These are phyloP conservation scores for Gymnocheta viridis DNA, from an alignment of 2,888 invertebrate genomes.

Conservation along the genomic window DNA sequence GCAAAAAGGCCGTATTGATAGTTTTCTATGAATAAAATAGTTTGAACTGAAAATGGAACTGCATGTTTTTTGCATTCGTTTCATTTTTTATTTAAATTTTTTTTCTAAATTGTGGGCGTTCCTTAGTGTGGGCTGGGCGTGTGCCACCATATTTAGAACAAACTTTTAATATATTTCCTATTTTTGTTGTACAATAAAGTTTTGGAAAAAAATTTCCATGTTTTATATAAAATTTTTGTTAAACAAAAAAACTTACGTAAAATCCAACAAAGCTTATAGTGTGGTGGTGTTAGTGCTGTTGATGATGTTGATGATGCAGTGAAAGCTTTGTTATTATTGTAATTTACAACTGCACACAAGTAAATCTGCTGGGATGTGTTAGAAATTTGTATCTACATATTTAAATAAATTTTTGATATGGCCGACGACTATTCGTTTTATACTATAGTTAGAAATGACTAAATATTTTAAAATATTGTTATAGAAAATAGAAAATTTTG, in stretches of 20 bases:
- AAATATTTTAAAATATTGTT: slow-evolving; percentile 18
- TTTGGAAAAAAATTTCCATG: slow-evolving; percentile 1
- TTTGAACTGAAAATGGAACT: slow-evolving; percentile 30
- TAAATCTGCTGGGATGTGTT: background rate
- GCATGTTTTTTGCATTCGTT: background rate
- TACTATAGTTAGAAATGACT: slow-evolving; percentile 36
- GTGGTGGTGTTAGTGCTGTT: background rate
- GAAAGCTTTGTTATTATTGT: slow-evolving; percentile 28
- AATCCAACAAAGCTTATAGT: background rate
- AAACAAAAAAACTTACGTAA: slow-evolving; percentile 41
- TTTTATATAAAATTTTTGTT: background rate
- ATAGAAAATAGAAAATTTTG: slow-evolving; percentile 2
- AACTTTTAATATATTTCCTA: slow-evolving; percentile 37
- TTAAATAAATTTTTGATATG: slow-evolving; percentile 54
- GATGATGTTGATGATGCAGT: slow-evolving; percentile 38
- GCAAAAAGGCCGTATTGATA: slow-evolving; percentile 60
- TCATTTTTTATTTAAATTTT: background rate
- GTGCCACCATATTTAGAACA: slow-evolving; percentile 43
- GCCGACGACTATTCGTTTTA: background rate
- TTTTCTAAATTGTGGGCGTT: slow-evolving; percentile 50
- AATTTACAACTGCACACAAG: background rate
- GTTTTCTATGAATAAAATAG: background rate
- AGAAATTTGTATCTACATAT: slow-evolving; percentile 5
- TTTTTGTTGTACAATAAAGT: slow-evolving; percentile 15
- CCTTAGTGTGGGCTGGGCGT: slow-evolving; percentile 56